Conservation (phyloP, 2,888 invertebrate genomes). For the Agapetus fuscipes region DNA sequence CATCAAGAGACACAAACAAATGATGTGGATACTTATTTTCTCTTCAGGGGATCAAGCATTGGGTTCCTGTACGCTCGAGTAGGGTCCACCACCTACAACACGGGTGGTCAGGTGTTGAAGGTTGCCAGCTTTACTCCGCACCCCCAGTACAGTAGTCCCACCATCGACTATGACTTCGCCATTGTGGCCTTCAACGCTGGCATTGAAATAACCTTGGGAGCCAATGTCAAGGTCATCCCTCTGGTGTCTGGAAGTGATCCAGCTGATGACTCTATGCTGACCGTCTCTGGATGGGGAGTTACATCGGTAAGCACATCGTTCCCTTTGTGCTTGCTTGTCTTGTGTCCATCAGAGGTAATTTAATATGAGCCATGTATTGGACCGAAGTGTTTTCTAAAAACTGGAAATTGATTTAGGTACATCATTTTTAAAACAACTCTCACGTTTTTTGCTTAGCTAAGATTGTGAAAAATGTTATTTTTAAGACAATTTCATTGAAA, state of each 20-base stretch:
- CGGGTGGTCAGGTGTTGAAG: constrained; percentile 24
- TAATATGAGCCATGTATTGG: no score
- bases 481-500: no score
- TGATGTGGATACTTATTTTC: no score
- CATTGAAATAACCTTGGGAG: constrained; percentile 7
- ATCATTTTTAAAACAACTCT: no score
- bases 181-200: constrained; percentile 6
- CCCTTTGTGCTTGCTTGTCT: no score
- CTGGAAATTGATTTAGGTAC: no score
- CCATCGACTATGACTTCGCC: constrained; percentile 26
- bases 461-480: no score
- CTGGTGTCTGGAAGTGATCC: constrained; percentile 9
- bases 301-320: constrained; percentile 8
- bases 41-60: not conserved
- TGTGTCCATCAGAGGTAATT: no score
- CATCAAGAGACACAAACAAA: no score
- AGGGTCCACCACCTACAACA: constrained; percentile 24
- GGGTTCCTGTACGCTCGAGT: constrained; percentile 22
- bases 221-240: constrained; percentile 3
- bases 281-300: constrained; percentile 19
- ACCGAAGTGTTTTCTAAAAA: no score
- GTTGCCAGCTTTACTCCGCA: constrained; percentile 24
- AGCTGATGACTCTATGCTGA: constrained; percentile 7
- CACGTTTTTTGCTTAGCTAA: no score
- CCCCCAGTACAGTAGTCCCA: constrained; percentile 23